A percentile compares a stretch with the other conserved stretches of the same genome.
These are phyloP conservation scores for Meteorus sp. DNA, from an alignment of 1,140 invertebrate species.

Conservation along the genomic window DNA sequence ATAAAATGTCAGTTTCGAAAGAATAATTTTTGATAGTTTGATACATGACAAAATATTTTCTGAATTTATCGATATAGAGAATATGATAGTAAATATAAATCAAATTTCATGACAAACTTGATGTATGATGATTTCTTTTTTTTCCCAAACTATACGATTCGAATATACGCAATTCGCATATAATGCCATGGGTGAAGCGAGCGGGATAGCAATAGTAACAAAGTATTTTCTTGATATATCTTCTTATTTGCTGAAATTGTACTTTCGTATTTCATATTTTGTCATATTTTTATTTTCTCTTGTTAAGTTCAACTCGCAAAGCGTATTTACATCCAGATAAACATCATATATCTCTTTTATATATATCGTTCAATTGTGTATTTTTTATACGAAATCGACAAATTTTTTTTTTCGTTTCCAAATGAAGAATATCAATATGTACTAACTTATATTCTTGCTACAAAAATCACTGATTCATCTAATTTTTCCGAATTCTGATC, in stretches of 20 bases:
- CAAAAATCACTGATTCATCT: neutral
- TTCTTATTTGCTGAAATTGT: slow-evolving; percentile 26
- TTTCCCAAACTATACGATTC: neutral
- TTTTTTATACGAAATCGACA: neutral
- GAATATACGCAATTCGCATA: slow-evolving; percentile 59
- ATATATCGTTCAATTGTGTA: neutral
- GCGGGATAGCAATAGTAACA: slow-evolving; percentile 57
- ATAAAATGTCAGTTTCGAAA: too few species aligned
- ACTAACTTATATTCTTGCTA: neutral
- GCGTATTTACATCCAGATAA: slow-evolving; percentile 17
- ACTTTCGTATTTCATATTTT: neutral
- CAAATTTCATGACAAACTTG: too few species aligned
- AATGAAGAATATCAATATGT: neutral
- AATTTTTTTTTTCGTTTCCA: neutral
- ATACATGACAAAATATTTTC: too few species aligned
- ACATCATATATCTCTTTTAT: slow-evolving; percentile 9
- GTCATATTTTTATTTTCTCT: slow-evolving; percentile 16
- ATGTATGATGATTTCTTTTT: too few species aligned
- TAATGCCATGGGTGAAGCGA: slow-evolving; percentile 60
- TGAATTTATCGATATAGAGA: too few species aligned
- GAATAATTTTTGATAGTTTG: too few species aligned
- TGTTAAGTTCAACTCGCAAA: slow-evolving; percentile 13
- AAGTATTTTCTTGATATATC: slow-evolving; percentile 56
- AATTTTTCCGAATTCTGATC: neutral
- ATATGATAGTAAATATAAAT: too few species aligned